These are phyloP conservation scores for Lasius platythorax DNA, from an alignment of 2,888 invertebrate genomes.

Conservation along the genomic window DNA sequence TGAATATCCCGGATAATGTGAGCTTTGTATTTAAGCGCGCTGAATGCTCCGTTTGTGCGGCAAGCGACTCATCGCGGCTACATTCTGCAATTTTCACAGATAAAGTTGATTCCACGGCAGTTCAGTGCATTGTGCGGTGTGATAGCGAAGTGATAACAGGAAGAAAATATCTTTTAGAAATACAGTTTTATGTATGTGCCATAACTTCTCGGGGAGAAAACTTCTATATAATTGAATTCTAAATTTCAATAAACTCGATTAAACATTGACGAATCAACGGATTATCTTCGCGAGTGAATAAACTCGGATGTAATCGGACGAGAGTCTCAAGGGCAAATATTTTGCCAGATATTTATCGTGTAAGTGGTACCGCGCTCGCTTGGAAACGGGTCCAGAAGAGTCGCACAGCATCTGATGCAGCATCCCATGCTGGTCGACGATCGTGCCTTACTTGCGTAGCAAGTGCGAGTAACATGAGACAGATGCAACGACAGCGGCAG, in stretches of 20 bases:
- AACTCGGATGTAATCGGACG: neutral
- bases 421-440: neutral
- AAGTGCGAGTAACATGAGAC: conserved; percentile 49
- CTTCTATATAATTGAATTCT: neutral
- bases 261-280: neutral
- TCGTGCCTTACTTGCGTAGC: neutral
- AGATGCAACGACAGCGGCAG: conserved; percentile 49
- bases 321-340: neutral
- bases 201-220: neutral
- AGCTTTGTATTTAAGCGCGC: conserved; percentile 30
- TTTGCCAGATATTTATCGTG: neutral
- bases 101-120: conserved; percentile 1
- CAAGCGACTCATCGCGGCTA: neutral
- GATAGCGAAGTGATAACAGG: conserved; percentile 23
- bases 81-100: conserved; percentile 21
- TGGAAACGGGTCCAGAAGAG: neutral
- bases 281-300: neutral
- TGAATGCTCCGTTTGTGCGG: conserved; percentile 40
- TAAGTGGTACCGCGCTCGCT: neutral
- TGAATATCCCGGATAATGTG: conserved; percentile 23
- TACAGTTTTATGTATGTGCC: neutral
- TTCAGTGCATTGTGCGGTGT: conserved; percentile 1
- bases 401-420: neutral
- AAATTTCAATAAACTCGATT: neutral
- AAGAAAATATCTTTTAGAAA: neutral